Evolutionary conservation across 2,113 vertebrate genomes (phyloP).

Genomic region (Sapayoa aenigma): DNA sequence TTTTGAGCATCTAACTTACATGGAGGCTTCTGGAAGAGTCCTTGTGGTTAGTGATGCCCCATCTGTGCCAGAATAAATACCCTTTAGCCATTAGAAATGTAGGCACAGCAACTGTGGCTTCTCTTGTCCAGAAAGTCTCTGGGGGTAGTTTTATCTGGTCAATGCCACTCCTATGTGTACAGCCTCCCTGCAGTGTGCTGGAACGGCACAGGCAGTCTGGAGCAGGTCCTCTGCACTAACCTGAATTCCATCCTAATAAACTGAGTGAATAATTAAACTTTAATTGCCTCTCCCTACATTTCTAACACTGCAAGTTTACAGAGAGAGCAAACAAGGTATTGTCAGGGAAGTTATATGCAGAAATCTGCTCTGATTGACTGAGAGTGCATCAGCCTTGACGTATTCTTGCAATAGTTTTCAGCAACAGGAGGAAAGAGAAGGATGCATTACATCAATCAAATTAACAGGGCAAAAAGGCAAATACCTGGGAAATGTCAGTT

Average conservation of each 20-base stretch:
- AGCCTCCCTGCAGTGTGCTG: not conserved
- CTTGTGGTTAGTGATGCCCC: not conserved
- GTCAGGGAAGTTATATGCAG: not conserved
- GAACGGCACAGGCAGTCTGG: not conserved
- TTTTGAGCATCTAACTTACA: not conserved
- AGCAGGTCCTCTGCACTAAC: not conserved
- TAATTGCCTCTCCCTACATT: not conserved
- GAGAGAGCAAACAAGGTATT: not conserved
- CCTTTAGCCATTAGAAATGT: not conserved
- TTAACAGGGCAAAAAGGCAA: slow-evolving; percentile 14
- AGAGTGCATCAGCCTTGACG: not conserved
- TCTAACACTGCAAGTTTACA: not conserved
- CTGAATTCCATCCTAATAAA: not conserved
- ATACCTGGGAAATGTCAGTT: not conserved
- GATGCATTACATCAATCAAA: slow-evolving; percentile 11
- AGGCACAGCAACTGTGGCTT: not conserved
- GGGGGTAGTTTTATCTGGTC: not conserved
- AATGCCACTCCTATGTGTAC: not conserved
- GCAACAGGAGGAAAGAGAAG: not conserved
- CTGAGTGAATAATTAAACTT: slow-evolving; percentile 18
- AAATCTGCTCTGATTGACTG: slow-evolving; percentile 30
- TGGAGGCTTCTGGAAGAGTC: not conserved
- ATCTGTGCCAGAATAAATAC: not conserved
- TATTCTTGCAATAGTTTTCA: not conserved
- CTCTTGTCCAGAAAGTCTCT: not conserved